Conservation (phyloP, 2,888 invertebrate genomes). For the Eupelmus urozonus region DNA sequence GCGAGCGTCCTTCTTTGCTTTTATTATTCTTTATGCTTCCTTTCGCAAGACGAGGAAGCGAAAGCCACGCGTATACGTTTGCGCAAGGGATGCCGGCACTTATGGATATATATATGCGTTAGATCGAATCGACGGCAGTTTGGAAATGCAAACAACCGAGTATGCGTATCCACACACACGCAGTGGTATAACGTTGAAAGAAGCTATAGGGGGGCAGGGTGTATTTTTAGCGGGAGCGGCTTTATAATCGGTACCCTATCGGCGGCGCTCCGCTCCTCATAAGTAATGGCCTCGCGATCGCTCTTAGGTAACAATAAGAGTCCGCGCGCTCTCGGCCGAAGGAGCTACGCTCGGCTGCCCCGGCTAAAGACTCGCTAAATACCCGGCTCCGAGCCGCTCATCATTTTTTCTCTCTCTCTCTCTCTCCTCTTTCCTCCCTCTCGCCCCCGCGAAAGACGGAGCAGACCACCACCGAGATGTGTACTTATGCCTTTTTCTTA, state of each 20-base stretch:
- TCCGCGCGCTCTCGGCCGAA: too few relatives aligned
- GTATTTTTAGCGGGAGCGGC: neutral
- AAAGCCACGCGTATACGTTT: neutral
- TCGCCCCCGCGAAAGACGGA: neutral
- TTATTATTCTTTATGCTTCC: too few relatives aligned
- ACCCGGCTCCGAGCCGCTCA: conserved; percentile 53
- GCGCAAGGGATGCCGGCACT: neutral
- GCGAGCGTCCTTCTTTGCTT: neutral
- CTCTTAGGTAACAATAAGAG: conserved; percentile 55
- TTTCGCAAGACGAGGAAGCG: too few relatives aligned
- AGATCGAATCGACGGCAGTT: too few relatives aligned
- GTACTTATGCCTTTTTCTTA: neutral
- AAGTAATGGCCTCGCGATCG: conserved; percentile 35
- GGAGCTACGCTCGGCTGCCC: conserved; percentile 74
- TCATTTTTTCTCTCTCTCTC: conserved; percentile 22
- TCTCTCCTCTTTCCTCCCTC: neutral
- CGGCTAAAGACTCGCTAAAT: conserved; percentile 72
- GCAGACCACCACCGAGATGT: too few relatives aligned
- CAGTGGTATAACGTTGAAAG: too few relatives aligned
- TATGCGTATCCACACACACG: too few relatives aligned
- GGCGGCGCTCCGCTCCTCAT: neutral
- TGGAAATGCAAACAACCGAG: neutral
- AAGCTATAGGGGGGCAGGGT: neutral
- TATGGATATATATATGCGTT: too few relatives aligned
- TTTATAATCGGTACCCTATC: neutral